A percentile compares a stretch with the other conserved stretches of the same genome.
Evolutionary conservation across 2,113 vertebrate species (phyloP).

Genomic region (Irena cyanogastra): DNA sequence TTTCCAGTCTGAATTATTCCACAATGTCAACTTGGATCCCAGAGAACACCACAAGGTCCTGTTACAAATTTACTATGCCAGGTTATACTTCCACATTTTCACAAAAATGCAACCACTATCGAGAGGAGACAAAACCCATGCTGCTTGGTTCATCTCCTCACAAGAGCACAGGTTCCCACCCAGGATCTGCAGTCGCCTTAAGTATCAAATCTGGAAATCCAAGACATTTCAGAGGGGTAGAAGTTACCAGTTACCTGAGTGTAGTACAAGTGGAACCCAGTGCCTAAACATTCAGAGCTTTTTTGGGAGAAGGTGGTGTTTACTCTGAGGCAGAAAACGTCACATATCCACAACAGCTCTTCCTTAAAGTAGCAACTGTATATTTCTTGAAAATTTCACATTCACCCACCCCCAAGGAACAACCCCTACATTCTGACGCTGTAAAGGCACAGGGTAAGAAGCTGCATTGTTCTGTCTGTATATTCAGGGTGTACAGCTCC

Average conservation of each 20-base stretch:
- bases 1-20: background rate
- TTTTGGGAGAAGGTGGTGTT: background rate
- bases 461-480: accelerated
- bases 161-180: background rate
- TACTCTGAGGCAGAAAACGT: background rate
- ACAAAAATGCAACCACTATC: background rate
- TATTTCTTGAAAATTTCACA: background rate
- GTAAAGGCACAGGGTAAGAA: background rate
- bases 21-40: background rate
- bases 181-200: background rate
- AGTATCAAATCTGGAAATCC: background rate
- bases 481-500: background rate
- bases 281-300: background rate
- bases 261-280: background rate
- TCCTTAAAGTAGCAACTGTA: background rate
- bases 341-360: background rate
- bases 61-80: background rate
- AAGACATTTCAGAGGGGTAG: background rate
- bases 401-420: background rate
- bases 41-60: background rate
- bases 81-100: background rate
- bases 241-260: background rate
- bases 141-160: background rate
- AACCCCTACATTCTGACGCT: background rate
- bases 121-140: background rate